Evolutionary conservation across 2,888 invertebrate genomes (phyloP).

Genomic region (Sarcophaga caerulescens): DNA sequence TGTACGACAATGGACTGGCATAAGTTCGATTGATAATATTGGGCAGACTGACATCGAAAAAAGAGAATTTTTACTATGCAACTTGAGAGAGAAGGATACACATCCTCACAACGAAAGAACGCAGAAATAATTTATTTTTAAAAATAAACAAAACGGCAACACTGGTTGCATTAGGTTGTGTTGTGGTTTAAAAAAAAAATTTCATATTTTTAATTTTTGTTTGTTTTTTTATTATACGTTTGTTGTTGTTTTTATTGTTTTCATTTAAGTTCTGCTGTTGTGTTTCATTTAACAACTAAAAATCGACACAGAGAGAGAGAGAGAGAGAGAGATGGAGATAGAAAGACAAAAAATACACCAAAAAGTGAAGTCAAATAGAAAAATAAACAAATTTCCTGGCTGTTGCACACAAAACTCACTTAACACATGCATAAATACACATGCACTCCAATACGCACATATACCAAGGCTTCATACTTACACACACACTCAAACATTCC

Average conservation of each 20-base stretch:
- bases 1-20: too few species aligned
- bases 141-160: too few species aligned
- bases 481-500: not conserved
- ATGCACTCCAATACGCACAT: too few species aligned
- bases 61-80: too few species aligned
- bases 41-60: too few species aligned
- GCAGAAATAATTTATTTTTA: not conserved
- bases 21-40: too few species aligned
- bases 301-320: too few species aligned
- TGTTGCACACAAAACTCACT: slow-evolving; percentile 33
- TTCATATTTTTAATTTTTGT: not conserved
- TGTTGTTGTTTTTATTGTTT: not conserved
- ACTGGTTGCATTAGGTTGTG: too few species aligned
- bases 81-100: too few species aligned
- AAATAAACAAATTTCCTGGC: slow-evolving; percentile 55
- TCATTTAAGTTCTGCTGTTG: too few species aligned
- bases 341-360: slow-evolving; percentile 40
- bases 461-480: not conserved
- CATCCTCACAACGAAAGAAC: not conserved
- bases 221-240: not conserved
- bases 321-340: not conserved
- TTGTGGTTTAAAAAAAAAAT: not conserved
- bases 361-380: slow-evolving; percentile 59
- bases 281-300: too few species aligned
- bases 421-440: slow-evolving; percentile 18